Conservation (phyloP, 1,140 invertebrate genomes). For the Drosophila eugracilis region DNA sequence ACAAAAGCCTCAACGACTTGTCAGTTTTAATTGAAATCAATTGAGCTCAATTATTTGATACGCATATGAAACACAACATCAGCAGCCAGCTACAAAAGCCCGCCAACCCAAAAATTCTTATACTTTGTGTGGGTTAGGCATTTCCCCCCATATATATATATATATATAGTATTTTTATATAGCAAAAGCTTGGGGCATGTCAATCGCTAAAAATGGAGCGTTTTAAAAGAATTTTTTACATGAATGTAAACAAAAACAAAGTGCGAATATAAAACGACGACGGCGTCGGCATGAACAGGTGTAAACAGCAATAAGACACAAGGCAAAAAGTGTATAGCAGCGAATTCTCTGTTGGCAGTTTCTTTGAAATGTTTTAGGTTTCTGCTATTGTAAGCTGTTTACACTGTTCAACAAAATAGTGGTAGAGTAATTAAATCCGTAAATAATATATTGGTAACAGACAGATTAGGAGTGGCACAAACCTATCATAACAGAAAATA, state of each 20-base stretch:
- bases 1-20: conserved; percentile 58
- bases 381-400: conserved; percentile 7
- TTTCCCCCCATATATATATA: conserved; percentile 27
- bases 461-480: too few species aligned
- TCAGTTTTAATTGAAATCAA: conserved; percentile 82
- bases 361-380: conserved; percentile 21
- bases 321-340: conserved; percentile 15
- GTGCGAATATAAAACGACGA: conserved; percentile 21
- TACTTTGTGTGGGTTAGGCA: conserved; percentile 55
- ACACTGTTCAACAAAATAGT: background rate
- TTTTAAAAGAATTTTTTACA: conserved; percentile 59
- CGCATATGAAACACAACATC: conserved; percentile 72
- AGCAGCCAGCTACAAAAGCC: conserved; percentile 30
- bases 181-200: conserved; percentile 45
- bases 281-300: conserved; percentile 49
- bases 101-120: conserved; percentile 37
- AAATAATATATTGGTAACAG: too few species aligned
- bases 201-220: conserved; percentile 41
- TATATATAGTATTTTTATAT: too few species aligned
- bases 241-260: conserved; percentile 47
- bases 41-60: conserved; percentile 83
- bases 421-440: background rate
- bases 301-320: conserved; percentile 58
- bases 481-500: too few species aligned
- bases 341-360: conserved; percentile 17